Base-by-base conservation (phyloP, 2,888 invertebrate genomes). In the Spisula solida region DNA sequence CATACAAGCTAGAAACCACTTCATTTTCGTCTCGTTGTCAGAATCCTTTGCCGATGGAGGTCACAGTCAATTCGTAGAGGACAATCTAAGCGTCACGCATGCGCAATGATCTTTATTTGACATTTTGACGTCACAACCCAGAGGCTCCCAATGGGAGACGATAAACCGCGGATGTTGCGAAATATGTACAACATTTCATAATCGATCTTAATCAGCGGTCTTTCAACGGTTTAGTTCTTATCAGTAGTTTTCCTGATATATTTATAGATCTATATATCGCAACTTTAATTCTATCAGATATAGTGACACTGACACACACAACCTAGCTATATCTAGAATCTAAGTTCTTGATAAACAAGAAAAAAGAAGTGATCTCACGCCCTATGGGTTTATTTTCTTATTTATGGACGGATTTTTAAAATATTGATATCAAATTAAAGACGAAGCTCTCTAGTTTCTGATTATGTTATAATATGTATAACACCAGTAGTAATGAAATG, bases 1-100 rank as follows among this genome's bases (percentile, higher is more conserved):
- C 80, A 91, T 34, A 75, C 89, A 81, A 86, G 89, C 92, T 20
- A 94, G 18, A 82, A 92, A 81, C 90, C 92, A 89, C 90, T 92
- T 93, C 91, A 93, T 93, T 85, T 88, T 90, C 78, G 16, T 31
- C 10, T 34, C n/a, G 14, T 66, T 4, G 66, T 82, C 81, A 60
- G 75, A 80, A 56, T 25, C 79, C 55, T 34, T 60, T 41, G 55
- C 51, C 55, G 82, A 87, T 87, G 85, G 88, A 91, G 87, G 88
- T 89, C 87, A 91, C 85, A 31, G 51, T 51, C 51, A 66, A 60
- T 78, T 81, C 55, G 66, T 84, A 81, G 83, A 89, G 89, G 89
- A 87, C 89, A 88, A 86, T 47, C 78, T 79, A 55, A 70, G 83
- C 66, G 60, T 47, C 79, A 60, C 87, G 89, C 91, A 88, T 88